Conservation (phyloP, 2,113 vertebrate species). For the Scartelaos histophorus region DNA sequence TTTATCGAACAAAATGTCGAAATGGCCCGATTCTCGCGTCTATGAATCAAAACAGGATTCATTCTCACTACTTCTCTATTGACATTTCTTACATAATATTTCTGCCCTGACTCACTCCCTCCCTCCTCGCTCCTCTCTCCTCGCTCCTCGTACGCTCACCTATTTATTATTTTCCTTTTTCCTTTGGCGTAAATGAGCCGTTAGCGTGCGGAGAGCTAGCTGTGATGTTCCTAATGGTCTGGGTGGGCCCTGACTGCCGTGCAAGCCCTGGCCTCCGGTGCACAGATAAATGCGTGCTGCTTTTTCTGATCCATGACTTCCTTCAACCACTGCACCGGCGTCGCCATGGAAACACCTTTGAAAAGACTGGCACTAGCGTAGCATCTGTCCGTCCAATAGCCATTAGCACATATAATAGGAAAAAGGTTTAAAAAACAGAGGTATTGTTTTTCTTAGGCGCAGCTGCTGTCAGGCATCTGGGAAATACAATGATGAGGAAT, state of each 20-base stretch:
- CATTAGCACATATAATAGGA: slow-evolving; percentile 57
- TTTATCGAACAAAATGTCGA: too few species aligned
- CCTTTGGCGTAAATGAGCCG: not conserved
- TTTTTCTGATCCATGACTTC: slow-evolving; percentile 44
- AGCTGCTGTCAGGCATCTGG: not conserved
- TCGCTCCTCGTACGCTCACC: not conserved
- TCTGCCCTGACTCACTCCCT: slow-evolving; percentile 4
- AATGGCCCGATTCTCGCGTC: too few species aligned
- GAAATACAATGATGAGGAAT: not conserved
- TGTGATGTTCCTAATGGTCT: slow-evolving; percentile 13
- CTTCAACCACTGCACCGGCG: slow-evolving; percentile 30
- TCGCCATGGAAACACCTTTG: slow-evolving; percentile 66
- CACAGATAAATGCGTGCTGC: slow-evolving; percentile 3
- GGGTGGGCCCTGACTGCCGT: slow-evolving; percentile 12
- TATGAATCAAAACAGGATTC: not conserved
- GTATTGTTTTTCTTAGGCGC: slow-evolving; percentile 31
- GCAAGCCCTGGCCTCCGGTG: slow-evolving; percentile 11
- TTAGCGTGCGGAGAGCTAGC: not conserved
- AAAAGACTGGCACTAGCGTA: slow-evolving; percentile 43
- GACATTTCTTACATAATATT: not conserved
- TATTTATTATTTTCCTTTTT: not conserved
- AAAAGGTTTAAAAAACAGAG: slow-evolving; percentile 13
- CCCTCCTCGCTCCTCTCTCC: not conserved
- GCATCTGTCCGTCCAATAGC: slow-evolving; percentile 20
- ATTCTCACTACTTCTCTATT: not conserved